phyloP scores from a whole-genome alignment of 2,888 invertebrate genomes.

The Lordiphosa fenestrarum region DNA sequence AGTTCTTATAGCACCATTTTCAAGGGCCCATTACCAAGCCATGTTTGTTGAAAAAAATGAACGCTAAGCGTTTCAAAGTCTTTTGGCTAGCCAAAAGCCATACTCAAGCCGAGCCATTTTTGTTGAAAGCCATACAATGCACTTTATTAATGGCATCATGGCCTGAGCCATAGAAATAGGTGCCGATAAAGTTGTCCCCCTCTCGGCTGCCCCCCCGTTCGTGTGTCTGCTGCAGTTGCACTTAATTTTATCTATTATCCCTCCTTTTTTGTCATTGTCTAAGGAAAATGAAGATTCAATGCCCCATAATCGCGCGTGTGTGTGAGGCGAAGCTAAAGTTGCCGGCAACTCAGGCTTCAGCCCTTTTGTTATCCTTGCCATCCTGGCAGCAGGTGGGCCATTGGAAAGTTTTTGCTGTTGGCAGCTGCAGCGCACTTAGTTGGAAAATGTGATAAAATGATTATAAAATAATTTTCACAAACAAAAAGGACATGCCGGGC shows the following conservation, averaged over 20 bases:
- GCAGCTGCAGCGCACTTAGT: conserved; percentile 38
- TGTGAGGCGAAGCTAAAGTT: conserved; percentile 30
- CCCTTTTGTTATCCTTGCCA: conserved; percentile 12
- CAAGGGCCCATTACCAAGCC: background rate
- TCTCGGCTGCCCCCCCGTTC: conserved; percentile 5
- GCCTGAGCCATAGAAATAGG: conserved; percentile 9
- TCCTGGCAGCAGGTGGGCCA: conserved; percentile 63
- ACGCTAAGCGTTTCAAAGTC: conserved; percentile 32
- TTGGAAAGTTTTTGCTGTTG: conserved; percentile 52
- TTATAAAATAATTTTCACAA: conserved; percentile 72
- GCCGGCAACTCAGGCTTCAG: conserved; percentile 24
- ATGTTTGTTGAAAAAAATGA: conserved; percentile 28
- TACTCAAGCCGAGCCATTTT: conserved; percentile 19
- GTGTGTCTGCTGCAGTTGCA: conserved; percentile 66
- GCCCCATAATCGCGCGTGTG: conserved; percentile 39
- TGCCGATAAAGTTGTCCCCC: conserved; percentile 22
- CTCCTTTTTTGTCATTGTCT: conserved; percentile 69
- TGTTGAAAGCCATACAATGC: conserved; percentile 49
- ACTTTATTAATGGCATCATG: conserved; percentile 64
- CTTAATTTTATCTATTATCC: conserved; percentile 74
- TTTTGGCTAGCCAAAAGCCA: conserved; percentile 13
- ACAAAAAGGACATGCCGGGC: conserved; percentile 45
- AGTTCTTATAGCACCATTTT: too few species aligned
- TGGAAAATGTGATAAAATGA: conserved; percentile 72
- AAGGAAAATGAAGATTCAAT: conserved; percentile 69